phyloP scores from a whole-genome alignment of 1,140 invertebrate genomes.

The honey bee (Apis mellifera) region DNA sequence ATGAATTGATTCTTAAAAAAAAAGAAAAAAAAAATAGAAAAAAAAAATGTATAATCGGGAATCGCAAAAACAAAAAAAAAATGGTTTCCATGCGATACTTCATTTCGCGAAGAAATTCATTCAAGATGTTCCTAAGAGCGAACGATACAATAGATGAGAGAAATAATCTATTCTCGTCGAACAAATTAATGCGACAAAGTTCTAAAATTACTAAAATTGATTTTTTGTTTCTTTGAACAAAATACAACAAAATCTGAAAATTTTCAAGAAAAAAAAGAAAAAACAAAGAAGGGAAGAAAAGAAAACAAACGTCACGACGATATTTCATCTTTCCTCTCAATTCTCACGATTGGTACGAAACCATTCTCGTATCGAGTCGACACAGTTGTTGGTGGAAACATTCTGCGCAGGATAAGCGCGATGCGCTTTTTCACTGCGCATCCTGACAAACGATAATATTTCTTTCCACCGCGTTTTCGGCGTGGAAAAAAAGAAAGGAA shows the following conservation, averaged over 20 bases:
- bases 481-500: no score
- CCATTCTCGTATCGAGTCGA: neutral
- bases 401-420: neutral
- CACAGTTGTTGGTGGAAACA: neutral
- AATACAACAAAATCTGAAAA: neutral
- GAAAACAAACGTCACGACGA: neutral
- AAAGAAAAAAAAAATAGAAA: no score
- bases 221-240: no score
- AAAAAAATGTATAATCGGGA: no score
- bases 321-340: neutral
- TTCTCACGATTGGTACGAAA: neutral
- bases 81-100: no score
- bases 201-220: no score
- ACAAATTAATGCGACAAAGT: no score
- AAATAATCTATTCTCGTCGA: no score
- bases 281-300: fast-evolving
- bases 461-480: neutral
- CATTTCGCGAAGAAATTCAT: no score
- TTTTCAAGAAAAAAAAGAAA: neutral
- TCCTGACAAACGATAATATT: neutral
- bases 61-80: no score
- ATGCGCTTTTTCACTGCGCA: neutral
- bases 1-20: neutral
- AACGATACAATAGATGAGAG: no score
- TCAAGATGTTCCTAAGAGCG: no score